Base-by-base conservation (phyloP, 1,140 invertebrate genomes). In the Wiebesia pumilae region DNA sequence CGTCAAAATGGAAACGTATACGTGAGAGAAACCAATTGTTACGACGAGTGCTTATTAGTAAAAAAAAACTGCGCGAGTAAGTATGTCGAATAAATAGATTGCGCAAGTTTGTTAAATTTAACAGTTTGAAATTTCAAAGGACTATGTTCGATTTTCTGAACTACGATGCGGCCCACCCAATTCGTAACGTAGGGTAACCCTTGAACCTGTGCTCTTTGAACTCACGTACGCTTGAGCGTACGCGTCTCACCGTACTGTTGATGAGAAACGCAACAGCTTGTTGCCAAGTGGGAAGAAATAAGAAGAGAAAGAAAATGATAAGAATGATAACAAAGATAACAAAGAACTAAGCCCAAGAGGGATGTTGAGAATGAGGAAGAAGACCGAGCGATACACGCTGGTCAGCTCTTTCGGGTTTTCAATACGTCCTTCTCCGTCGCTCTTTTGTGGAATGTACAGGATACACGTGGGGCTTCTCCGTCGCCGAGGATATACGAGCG, bases 401-500 rank as follows among this genome's bases (percentile, higher is more conserved):
- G 38, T 43, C 71, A 43, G 14, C 38, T 47, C 75, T 69, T 71
- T 58, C 33, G 67, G 84, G 40, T 73, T 84, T 80, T 84, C 71
- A 85, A 85, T 85, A 27, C 62, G 40, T 4, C 77, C 27, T 27
- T 85, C 77, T 79, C 75, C 35, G 10, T 71, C 30, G 65, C 33
- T 43, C 35, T 69, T 3, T 38, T 16, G 19, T 16, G 9, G 30
- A 10, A 38, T 54, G 54, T 54, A 78, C 43, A n/a, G 14, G 7
- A 16, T 35, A 54, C 24, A 47, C 33, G 40, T 58, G 67, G 47
- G 40, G 77, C 78, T 67, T 73, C 78, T 47, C 78, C n/a, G 54
- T 77, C 51, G 30, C 40, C 71, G 71, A 88, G 90, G 92, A 93
- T 93, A 92, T 93, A 93, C 90, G 92, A 92, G 90, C 90, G 89